These are phyloP conservation scores for Clunio marinus DNA, from an alignment of 2,888 invertebrate genomes.

Conservation along the genomic window DNA sequence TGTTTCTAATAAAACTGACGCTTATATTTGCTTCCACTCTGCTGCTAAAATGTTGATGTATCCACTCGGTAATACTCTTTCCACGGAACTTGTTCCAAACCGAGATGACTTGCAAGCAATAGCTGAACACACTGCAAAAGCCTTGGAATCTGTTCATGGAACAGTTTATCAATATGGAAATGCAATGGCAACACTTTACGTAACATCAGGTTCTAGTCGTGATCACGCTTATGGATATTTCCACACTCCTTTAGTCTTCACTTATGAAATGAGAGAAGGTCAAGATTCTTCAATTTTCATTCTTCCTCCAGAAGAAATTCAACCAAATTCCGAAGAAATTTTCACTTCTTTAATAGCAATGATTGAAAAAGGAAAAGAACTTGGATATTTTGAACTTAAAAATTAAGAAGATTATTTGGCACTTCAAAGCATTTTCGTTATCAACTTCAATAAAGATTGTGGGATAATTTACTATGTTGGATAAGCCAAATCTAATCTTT, in stretches of 20 bases:
- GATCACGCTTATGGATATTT: slow-evolving; percentile 68
- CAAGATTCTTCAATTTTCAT: slow-evolving; percentile 66
- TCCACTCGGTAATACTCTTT: slow-evolving; percentile 56
- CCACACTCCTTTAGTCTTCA: slow-evolving; percentile 62
- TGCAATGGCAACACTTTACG: slow-evolving; percentile 55
- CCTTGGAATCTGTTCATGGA: slow-evolving; percentile 54
- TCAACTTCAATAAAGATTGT: no score
- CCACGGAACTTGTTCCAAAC: slow-evolving; percentile 51
- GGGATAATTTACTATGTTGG: no score
- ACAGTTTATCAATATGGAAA: slow-evolving; percentile 56
- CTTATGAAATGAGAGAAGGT: slow-evolving; percentile 65
- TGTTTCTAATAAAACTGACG: slow-evolving; percentile 51
- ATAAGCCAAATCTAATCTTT: no score
- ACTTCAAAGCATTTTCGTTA: no score
- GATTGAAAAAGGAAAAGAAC: slow-evolving; percentile 52
- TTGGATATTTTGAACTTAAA: slow-evolving; percentile 50
- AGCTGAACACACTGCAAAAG: slow-evolving; percentile 54
- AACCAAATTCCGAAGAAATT: slow-evolving; percentile 58
- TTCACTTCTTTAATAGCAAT: slow-evolving; percentile 55
- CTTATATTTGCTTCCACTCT: slow-evolving; percentile 61
- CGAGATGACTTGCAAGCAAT: slow-evolving; percentile 45
- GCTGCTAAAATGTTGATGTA: slow-evolving; percentile 61
- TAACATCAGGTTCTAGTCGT: not conserved
- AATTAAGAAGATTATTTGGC: no score
- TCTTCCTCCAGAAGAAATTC: slow-evolving; percentile 62